Conservation (phyloP, 2,113 vertebrate genomes). For the Archilochus colubris region DNA sequence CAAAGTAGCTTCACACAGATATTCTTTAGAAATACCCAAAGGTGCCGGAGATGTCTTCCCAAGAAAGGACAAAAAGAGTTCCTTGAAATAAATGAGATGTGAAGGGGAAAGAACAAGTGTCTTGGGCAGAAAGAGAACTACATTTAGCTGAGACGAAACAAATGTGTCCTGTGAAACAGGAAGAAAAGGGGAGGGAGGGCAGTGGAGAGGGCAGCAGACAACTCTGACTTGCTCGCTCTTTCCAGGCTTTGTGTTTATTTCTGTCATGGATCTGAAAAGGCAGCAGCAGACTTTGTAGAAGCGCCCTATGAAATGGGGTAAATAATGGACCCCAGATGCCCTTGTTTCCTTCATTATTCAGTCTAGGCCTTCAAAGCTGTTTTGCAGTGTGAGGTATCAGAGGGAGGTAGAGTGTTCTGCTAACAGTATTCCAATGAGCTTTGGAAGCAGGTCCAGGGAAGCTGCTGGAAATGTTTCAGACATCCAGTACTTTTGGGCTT, state of each 20-base stretch:
- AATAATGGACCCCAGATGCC: constrained; percentile 68
- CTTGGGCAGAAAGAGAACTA: constrained; percentile 5
- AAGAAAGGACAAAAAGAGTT: background rate
- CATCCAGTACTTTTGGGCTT: constrained; percentile 40
- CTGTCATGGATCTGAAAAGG: constrained; percentile 68
- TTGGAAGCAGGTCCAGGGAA: constrained; percentile 66
- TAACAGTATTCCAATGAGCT: constrained; percentile 69
- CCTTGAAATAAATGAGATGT: background rate
- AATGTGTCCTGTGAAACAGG: constrained; percentile 49
- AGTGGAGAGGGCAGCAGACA: constrained; percentile 52
- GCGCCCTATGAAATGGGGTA: constrained; percentile 62
- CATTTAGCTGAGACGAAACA: constrained; percentile 40
- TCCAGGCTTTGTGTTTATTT: constrained; percentile 69
- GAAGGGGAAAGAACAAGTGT: constrained; percentile 31
- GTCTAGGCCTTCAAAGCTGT: constrained; percentile 62
- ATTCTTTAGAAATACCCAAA: background rate
- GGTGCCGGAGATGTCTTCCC: background rate
- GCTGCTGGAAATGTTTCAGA: constrained; percentile 62
- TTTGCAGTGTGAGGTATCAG: constrained; percentile 63
- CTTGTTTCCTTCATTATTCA: constrained; percentile 70
- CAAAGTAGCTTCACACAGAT: accelerated
- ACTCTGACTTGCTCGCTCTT: constrained; percentile 44
- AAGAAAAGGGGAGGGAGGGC: constrained; percentile 44
- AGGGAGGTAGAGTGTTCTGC: constrained; percentile 62
- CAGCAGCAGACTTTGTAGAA: constrained; percentile 64